Evolutionary conservation across 2,113 vertebrate species (phyloP).

Genomic region (Xyliphius kryptos): DNA sequence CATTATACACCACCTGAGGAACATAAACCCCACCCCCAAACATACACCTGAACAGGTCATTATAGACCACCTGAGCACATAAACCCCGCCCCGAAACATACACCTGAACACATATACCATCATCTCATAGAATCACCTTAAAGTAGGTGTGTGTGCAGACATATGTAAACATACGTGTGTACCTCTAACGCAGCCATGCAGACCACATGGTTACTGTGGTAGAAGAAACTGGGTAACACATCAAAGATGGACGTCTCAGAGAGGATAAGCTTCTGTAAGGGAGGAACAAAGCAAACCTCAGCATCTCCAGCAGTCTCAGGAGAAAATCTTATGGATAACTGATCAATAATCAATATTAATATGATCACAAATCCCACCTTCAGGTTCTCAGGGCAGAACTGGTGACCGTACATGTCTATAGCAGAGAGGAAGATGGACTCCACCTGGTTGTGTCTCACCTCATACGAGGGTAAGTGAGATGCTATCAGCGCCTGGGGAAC

Average conservation of each 20-base stretch:
- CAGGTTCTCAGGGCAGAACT: conserved; percentile 95
- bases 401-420: conserved; percentile 88
- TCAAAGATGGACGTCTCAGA: conserved; percentile 98
- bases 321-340: no score
- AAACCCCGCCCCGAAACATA: no score
- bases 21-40: conserved; percentile 82
- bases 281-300: not conserved
- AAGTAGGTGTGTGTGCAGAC: no score
- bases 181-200: conserved; percentile 97
- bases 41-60: conserved; percentile 78
- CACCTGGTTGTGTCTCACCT: conserved; percentile 94
- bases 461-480: conserved; percentile 88
- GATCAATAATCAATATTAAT: not conserved
- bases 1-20: no score
- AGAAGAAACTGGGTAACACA: conserved; percentile 91
- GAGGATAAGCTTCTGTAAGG: conserved; percentile 86
- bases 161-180: not conserved
- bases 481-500: conserved; percentile 85
- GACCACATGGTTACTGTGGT: conserved; percentile 85
- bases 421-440: conserved; percentile 96
- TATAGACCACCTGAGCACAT: not conserved
- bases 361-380: conserved; percentile 67
- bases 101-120: conserved; percentile 78
- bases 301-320: not conserved
- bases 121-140: no score